phyloP scores from a whole-genome alignment of 2,888 invertebrate species.

The Synanthedon vespiformis region DNA sequence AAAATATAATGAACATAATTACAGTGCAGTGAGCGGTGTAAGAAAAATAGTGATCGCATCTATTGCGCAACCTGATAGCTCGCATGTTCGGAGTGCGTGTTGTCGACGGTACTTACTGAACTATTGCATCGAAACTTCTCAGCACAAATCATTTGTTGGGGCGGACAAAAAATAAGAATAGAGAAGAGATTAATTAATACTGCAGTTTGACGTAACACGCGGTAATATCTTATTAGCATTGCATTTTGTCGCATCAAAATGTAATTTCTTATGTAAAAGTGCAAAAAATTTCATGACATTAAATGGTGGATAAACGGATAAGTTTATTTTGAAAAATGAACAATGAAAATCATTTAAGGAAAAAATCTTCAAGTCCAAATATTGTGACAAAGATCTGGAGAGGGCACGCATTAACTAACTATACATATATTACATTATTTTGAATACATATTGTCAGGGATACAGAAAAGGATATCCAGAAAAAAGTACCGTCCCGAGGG shows the following conservation, averaged over 20 bases:
- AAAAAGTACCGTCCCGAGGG: no score
- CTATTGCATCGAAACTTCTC: constrained; percentile 20
- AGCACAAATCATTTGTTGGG: constrained; percentile 34
- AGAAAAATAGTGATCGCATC: constrained; percentile 17
- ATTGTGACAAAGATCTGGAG: no score
- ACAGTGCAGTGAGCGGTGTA: constrained; percentile 9
- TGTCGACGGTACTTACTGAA: background rate
- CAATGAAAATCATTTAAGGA: no score
- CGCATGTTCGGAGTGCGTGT: constrained; percentile 16
- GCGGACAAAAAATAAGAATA: constrained; percentile 39
- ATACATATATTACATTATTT: no score
- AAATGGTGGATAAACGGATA: no score
- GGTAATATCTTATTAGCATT: constrained; percentile 33
- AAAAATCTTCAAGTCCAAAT: no score
- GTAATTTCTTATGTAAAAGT: background rate
- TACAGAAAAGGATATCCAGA: no score
- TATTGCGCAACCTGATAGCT: constrained; percentile 23
- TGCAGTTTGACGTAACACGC: constrained; percentile 22
- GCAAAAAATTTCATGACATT: no score
- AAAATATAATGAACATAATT: constrained; percentile 23
- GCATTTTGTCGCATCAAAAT: background rate
- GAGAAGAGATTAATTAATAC: constrained; percentile 42
- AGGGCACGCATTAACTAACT: no score
- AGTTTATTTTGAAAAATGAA: no score
- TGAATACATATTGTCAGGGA: no score